These are phyloP conservation scores for Prionailurus bengalensis DNA, from an alignment of 2,113 vertebrate genomes.

Conservation along the genomic window DNA sequence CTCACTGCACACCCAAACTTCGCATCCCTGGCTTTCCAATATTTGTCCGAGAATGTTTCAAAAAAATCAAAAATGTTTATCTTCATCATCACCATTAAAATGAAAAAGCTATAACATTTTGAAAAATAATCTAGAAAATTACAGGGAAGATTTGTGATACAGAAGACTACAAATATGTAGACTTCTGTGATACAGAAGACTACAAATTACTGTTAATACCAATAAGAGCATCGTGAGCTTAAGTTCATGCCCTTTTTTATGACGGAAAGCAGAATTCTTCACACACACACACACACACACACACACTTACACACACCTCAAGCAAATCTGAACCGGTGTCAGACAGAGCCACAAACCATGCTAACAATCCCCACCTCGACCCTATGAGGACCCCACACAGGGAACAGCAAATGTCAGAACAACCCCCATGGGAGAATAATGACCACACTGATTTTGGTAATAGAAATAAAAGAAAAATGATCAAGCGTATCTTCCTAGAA, in stretches of 20 bases:
- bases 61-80: not conserved
- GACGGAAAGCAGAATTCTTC: not conserved
- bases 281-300: not conserved
- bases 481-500: not conserved
- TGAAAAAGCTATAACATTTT: not conserved
- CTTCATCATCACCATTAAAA: not conserved
- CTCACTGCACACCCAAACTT: not conserved
- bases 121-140: not conserved
- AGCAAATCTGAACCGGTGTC: not conserved
- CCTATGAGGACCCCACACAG: accelerated
- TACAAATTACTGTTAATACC: not conserved
- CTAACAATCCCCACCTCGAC: not conserved
- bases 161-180: not conserved
- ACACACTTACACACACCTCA: not conserved
- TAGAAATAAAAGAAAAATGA: not conserved
- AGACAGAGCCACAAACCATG: not conserved
- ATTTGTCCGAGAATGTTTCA: not conserved
- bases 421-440: accelerated
- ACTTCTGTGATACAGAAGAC: not conserved
- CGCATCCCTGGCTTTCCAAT: not conserved
- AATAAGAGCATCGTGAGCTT: not conserved
- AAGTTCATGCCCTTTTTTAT: not conserved
- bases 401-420: not conserved
- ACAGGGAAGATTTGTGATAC: not conserved
- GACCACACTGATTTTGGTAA: not conserved